Evolutionary conservation across 30 jellyfish, hydroid and myxozoan genomes (phyloP).

Genomic region (Pseudorhiza aurosa): DNA sequence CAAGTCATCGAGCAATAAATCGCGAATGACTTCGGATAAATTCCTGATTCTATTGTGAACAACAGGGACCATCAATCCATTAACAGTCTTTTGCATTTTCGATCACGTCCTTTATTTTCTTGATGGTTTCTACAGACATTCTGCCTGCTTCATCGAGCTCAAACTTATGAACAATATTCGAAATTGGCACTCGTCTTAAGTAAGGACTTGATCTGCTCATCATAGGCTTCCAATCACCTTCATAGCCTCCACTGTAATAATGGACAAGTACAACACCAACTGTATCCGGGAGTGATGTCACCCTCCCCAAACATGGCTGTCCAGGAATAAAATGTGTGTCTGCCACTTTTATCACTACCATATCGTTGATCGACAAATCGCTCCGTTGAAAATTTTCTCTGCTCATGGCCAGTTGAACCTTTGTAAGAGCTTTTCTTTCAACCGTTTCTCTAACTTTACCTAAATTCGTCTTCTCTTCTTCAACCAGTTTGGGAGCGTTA

Average conservation of each 20-base stretch:
- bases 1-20: too few species aligned
- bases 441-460: constrained; percentile 5
- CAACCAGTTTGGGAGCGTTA: not conserved
- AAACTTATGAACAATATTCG: constrained; percentile 37
- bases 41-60: too few species aligned
- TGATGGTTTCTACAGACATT: constrained; percentile 58
- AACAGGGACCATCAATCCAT: too few species aligned
- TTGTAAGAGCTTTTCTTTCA: constrained; percentile 4
- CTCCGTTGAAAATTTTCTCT: not conserved
- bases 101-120: constrained; percentile 12
- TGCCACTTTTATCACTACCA: constrained; percentile 76
- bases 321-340: constrained; percentile 85
- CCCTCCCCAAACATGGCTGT: constrained; percentile 88
- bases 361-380: constrained; percentile 46
- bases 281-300: constrained; percentile 59
- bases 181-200: constrained; percentile 44
- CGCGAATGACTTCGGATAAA: too few species aligned
- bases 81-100: not conserved
- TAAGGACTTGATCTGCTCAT: constrained; percentile 95
- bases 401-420: not conserved
- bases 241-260: constrained; percentile 76
- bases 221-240: constrained; percentile 92
- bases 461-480: constrained; percentile 38
- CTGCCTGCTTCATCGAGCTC: constrained; percentile 28
- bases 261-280: constrained; percentile 64